These are phyloP conservation scores for Drosophila oshimai DNA, from an alignment of 1,140 invertebrate genomes.

Conservation along the genomic window DNA sequence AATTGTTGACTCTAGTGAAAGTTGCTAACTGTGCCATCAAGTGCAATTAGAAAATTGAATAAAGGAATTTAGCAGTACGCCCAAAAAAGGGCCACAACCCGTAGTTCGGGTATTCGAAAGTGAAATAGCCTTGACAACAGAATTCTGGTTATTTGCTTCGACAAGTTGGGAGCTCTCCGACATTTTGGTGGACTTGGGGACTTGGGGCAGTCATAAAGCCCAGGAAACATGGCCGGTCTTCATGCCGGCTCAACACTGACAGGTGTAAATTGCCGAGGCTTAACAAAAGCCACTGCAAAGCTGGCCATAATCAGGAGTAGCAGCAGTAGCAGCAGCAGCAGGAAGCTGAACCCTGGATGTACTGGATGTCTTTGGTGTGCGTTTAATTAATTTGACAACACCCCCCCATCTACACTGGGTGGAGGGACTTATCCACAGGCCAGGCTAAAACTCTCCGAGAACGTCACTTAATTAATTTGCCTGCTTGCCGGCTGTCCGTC, in stretches of 20 bases:
- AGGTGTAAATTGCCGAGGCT: conserved; percentile 66
- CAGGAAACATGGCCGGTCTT: conserved; percentile 32
- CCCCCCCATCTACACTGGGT: not conserved
- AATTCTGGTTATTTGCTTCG: not conserved
- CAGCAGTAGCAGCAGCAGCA: conserved; percentile 2
- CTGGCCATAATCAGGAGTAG: not conserved
- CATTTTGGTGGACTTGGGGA: conserved; percentile 5
- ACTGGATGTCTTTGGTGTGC: conserved; percentile 39
- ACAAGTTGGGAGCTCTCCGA: not conserved
- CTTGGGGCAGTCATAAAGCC: conserved; percentile 20
- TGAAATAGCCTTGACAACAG: not conserved
- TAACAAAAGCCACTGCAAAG: conserved; percentile 52
- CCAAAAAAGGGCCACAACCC: not conserved
- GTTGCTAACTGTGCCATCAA: conserved; percentile 26
- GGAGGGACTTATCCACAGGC: not conserved
- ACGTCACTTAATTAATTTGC: conserved; percentile 79
- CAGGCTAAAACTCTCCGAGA: conserved; percentile 41
- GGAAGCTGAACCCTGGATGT: not conserved
- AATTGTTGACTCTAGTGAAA: conserved; percentile 37
- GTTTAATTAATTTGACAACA: conserved; percentile 58
- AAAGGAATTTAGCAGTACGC: conserved; percentile 1
- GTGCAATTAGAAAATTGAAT: conserved; percentile 44
- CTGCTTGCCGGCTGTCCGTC: conserved; percentile 28
- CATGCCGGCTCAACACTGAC: conserved; percentile 49
- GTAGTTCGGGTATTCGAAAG: not conserved